Conservation (phyloP, 2,797 vertebrate genomes). For the Amblyraja radiata region DNA sequence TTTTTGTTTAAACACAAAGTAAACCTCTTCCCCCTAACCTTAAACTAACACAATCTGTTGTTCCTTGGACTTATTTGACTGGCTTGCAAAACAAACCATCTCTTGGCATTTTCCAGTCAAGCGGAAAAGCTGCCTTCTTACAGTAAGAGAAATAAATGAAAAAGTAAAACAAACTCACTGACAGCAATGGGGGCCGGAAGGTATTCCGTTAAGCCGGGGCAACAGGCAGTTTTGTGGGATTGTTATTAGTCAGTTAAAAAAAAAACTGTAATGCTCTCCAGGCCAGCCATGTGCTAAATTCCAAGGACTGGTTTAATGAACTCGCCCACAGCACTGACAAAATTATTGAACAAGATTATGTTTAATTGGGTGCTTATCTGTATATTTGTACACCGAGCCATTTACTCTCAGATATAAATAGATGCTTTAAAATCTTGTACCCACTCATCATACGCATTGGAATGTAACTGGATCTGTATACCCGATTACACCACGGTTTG, state of each 20-base stretch:
- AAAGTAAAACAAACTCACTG: not conserved
- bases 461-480: not conserved
- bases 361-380: not conserved
- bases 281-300: not conserved
- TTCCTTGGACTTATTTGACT: not conserved
- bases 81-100: not conserved
- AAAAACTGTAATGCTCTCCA: not conserved
- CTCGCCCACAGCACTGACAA: not conserved
- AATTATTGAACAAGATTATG: not conserved
- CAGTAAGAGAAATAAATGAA: not conserved
- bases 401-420: not conserved
- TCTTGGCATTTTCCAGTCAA: not conserved
- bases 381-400: not conserved
- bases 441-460: not conserved
- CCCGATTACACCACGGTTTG: not conserved
- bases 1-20: not conserved
- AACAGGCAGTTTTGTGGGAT: not conserved
- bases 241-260: not conserved
- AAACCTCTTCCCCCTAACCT: not conserved
- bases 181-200: not conserved
- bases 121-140: not conserved
- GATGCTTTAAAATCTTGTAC: not conserved
- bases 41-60: not conserved
- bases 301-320: not conserved
- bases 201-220: not conserved